Conservation (phyloP, 2,888 invertebrate species). For the Machimus atricapillus region DNA sequence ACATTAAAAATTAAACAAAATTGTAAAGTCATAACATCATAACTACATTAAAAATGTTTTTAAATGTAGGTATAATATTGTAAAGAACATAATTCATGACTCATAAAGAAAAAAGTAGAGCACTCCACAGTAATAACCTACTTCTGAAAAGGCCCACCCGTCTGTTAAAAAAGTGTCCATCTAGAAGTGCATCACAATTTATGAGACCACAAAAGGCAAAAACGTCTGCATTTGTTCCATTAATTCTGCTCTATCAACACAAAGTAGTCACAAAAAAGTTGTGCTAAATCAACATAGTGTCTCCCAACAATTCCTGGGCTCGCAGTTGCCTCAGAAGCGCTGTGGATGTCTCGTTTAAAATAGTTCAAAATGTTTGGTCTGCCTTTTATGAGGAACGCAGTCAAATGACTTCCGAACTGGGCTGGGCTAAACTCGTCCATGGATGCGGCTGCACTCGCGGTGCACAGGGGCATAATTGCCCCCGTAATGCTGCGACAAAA, state of each 20-base stretch:
- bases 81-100: not conserved
- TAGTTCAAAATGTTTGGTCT: constrained; percentile 27
- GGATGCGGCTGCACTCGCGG: not conserved
- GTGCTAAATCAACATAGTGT: constrained; percentile 23
- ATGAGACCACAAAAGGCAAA: constrained; percentile 13
- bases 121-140: not conserved
- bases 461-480: constrained; percentile 12
- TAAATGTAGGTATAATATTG: not conserved
- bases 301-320: not conserved
- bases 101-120: not conserved
- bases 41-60: too few species aligned
- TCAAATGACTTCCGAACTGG: constrained; percentile 24
- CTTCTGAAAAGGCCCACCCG: not conserved
- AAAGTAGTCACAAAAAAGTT: constrained; percentile 20
- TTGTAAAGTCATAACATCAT: too few species aligned
- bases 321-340: not conserved
- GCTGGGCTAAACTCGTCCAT: not conserved
- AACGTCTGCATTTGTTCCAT: constrained; percentile 18
- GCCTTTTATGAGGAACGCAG: constrained; percentile 19
- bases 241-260: constrained; percentile 20
- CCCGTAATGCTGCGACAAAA: constrained; percentile 22
- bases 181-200: not conserved
- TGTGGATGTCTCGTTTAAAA: constrained; percentile 22
- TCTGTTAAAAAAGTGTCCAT: not conserved
- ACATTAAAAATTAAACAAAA: too few species aligned